These are phyloP conservation scores for Phataginus tetradactyla DNA, from an alignment of 2,797 vertebrate species.

Conservation along the genomic window DNA sequence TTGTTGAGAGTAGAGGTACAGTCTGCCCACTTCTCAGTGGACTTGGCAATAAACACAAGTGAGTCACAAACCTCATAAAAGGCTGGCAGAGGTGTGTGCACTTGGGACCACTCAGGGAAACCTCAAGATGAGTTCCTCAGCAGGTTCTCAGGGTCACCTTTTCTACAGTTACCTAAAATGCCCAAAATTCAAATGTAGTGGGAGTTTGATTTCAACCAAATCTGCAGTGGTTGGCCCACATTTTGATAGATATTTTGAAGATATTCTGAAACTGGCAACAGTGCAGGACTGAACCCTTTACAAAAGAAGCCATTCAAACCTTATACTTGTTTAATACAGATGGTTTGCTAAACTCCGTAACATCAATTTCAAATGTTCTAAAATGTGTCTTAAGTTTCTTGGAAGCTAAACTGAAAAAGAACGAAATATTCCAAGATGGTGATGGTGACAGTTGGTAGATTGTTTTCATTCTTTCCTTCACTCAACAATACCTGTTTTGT, in stretches of 20 bases:
- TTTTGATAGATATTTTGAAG: conserved; percentile 44
- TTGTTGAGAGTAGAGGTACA: not conserved
- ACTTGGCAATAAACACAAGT: not conserved
- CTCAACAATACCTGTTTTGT: conserved; percentile 45
- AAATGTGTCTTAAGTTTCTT: conserved; percentile 20
- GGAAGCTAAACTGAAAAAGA: not conserved
- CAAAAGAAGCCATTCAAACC: not conserved
- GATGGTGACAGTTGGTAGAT: not conserved
- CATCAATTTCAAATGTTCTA: not conserved
- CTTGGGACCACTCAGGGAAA: not conserved
- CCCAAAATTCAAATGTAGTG: not conserved
- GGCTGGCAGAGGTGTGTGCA: not conserved
- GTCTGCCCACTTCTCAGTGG: not conserved
- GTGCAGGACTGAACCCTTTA: not conserved
- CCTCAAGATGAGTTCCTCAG: not conserved
- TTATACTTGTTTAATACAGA: not conserved
- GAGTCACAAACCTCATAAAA: not conserved
- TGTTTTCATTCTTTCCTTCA: conserved; percentile 46
- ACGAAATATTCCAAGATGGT: not conserved
- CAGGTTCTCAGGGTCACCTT: not conserved
- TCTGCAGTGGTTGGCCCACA: not conserved
- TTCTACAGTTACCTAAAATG: not conserved
- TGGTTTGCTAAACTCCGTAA: not conserved
- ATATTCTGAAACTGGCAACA: not conserved
- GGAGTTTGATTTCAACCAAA: conserved; percentile 37